Conservation (phyloP, 92 coral and sea anemone species). For the Pocillopora grandis region DNA sequence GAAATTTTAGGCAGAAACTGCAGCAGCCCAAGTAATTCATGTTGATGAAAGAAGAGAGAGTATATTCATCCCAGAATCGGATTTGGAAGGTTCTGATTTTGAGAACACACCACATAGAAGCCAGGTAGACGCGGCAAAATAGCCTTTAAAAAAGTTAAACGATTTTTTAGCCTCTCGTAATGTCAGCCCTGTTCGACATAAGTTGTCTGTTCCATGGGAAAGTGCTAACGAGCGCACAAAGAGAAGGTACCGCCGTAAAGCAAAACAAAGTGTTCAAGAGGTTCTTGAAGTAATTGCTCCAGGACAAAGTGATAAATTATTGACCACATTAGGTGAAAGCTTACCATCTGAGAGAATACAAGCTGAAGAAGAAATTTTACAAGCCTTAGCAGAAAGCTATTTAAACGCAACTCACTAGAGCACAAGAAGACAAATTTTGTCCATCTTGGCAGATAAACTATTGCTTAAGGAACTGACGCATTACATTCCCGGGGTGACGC, state of each 20-base stretch:
- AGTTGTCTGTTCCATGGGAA: slow-evolving; percentile 53
- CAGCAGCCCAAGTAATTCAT: neutral
- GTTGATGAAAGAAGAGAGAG: slow-evolving; percentile 27
- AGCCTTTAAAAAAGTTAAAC: slow-evolving; percentile 31
- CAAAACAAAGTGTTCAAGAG: slow-evolving; percentile 52
- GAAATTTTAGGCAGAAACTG: slow-evolving; percentile 11
- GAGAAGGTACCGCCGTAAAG: slow-evolving; percentile 50
- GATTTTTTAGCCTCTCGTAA: slow-evolving; percentile 29
- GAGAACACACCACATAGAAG: slow-evolving; percentile 26
- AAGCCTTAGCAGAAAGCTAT: slow-evolving; percentile 35
- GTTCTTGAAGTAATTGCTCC: slow-evolving; percentile 64
- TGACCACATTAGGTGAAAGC: slow-evolving; percentile 3
- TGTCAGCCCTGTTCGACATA: slow-evolving; percentile 36
- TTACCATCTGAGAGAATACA: slow-evolving; percentile 10
- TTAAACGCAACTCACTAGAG: slow-evolving; percentile 31
- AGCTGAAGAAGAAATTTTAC: slow-evolving; percentile 25
- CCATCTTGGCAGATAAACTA: slow-evolving; percentile 27
- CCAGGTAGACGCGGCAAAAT: slow-evolving; percentile 10
- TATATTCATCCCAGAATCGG: slow-evolving; percentile 19
- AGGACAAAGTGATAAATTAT: slow-evolving; percentile 26
- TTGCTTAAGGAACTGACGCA: slow-evolving; percentile 21
- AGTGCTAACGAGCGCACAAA: slow-evolving; percentile 55
- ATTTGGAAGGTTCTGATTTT: slow-evolving; percentile 17
- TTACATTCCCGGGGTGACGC: slow-evolving; percentile 41
- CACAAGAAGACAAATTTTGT: slow-evolving; percentile 30